Evolutionary conservation across 1,140 invertebrate genomes (phyloP).

Genomic region (Teleopsis dalmanni): DNA sequence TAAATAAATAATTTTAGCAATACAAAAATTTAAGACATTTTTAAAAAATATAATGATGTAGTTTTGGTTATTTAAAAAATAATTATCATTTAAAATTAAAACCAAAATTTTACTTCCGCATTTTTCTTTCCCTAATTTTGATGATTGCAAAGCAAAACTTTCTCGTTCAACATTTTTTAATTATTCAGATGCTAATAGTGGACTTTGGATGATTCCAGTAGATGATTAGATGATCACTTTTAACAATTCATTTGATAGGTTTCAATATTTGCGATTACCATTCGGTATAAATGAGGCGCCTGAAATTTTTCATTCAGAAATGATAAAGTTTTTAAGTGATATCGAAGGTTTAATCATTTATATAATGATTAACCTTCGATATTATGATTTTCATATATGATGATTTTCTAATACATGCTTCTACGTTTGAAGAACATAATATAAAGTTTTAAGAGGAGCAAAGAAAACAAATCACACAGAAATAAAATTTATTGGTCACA

Average conservation of each 20-base stretch:
- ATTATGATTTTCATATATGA: too few species aligned
- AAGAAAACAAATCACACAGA: conserved; percentile 12
- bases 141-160: conserved; percentile 34
- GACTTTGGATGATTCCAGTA: conserved; percentile 45
- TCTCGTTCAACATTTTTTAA: conserved; percentile 36
- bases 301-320: conserved; percentile 3
- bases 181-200: conserved; percentile 40
- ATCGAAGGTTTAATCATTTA: conserved; percentile 34
- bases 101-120: too few species aligned
- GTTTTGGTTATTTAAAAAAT: too few species aligned
- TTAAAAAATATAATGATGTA: too few species aligned
- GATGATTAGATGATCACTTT: conserved; percentile 44
- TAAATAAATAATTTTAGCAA: too few species aligned
- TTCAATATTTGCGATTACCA: neutral
- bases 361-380: too few species aligned
- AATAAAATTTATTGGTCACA: conserved; percentile 33
- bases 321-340: conserved; percentile 21
- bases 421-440: conserved; percentile 23
- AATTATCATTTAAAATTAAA: too few species aligned
- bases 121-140: too few species aligned
- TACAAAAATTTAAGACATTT: too few species aligned
- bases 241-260: conserved; percentile 44
- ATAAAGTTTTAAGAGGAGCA: conserved; percentile 20
- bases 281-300: conserved; percentile 1
- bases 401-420: conserved; percentile 32